Evolutionary conservation across 1,140 invertebrate species (phyloP), one percentile per base, ranked within the genome.

Genomic region (Episyrphus balteatus): DNA sequence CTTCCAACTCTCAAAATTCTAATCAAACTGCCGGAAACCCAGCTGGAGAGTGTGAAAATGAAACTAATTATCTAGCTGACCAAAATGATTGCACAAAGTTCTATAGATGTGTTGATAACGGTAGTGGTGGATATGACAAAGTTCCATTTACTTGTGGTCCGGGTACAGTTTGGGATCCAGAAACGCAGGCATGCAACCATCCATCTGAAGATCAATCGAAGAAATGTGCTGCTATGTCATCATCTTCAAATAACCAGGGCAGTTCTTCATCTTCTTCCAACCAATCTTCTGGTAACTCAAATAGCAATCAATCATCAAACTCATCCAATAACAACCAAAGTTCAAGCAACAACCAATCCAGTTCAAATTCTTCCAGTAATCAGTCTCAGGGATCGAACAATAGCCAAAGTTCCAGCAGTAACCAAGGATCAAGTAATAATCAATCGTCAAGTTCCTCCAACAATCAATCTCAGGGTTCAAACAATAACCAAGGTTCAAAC

Each of bases 51-150:
- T 56, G 62, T 8, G 73, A 75, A 44, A 50, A 55, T 14, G 54
- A 62, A n/a, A 79, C 82, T 63, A 83, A 83, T 8, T 86, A 83
- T 52, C 55, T 66, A 30, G 40, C 55, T 10, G 61, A 67, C 34
- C 72, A 55, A 37, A 41, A 62, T 58, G 30, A 74, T 75, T 66
- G 66, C 64, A 12, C 61, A 21, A 80, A 81, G 52, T 85, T 85
- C 55, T 82, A 83, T 51, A 72, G 81, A 55, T 85, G 83, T 62
- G 76, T 83, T 0, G 68, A 73, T 48, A 70, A 77, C 45, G 77
- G 75, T 1, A 62, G 69, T 32, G 73, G 70, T 12, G 71, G 70
- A 2, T 79, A 67, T 36, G 70, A 57, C 26, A 75, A 62, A 51
- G 72, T 79, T 55, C 69, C 79, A 34, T 84, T 80, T 54, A 70